phyloP scores from a whole-genome alignment of 2,113 vertebrate genomes.

The Anser brachyrhynchus region DNA sequence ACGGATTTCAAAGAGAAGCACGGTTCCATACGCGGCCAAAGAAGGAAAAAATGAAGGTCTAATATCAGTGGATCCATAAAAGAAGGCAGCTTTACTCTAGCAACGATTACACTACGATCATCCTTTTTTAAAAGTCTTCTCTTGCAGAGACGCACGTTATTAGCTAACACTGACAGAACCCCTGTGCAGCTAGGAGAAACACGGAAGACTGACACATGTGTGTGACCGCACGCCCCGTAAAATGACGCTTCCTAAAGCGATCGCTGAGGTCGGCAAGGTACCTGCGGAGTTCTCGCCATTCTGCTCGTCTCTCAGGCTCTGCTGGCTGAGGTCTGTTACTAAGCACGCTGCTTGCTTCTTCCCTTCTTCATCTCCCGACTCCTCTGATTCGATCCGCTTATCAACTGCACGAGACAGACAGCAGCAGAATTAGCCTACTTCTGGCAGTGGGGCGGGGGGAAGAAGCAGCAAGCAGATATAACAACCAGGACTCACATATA shows the following conservation, averaged over 20 bases:
- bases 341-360: slow-evolving; percentile 81
- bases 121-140: too few species aligned
- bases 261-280: background rate
- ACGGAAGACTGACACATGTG: fast-evolving
- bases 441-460: background rate
- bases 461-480: background rate
- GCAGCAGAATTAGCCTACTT: background rate
- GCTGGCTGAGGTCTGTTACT: slow-evolving; percentile 83
- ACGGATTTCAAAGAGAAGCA: background rate
- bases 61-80: background rate
- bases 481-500: background rate
- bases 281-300: slow-evolving; percentile 63
- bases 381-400: slow-evolving; percentile 91
- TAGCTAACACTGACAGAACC: background rate
- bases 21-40: background rate
- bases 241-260: background rate
- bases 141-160: fast-evolving
- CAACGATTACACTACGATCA: fast-evolving
- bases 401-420: slow-evolving; percentile 82
- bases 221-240: too few species aligned
- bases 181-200: fast-evolving
- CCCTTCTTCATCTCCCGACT: slow-evolving; percentile 93
- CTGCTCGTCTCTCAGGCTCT: slow-evolving; percentile 77
- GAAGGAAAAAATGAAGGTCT: background rate
- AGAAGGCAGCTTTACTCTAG: background rate